Conservation (phyloP, 2,888 invertebrate genomes). For the Drosophila stalkeri region DNA sequence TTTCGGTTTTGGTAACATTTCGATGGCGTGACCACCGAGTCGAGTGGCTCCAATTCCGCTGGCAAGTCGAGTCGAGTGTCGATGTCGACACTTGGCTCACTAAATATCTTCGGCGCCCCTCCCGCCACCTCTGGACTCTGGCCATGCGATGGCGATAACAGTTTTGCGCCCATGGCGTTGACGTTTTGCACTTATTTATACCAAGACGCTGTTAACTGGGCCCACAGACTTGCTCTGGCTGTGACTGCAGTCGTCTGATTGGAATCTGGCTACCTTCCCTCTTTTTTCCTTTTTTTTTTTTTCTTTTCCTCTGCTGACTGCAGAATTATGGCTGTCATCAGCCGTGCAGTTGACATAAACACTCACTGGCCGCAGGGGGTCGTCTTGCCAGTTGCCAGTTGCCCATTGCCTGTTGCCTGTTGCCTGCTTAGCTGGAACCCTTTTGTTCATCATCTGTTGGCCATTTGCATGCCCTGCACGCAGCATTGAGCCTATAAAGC, state of each 20-base stretch:
- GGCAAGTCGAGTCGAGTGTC: constrained; percentile 34
- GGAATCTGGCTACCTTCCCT: constrained; percentile 50
- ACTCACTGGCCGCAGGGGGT: constrained; percentile 74
- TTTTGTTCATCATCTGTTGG: constrained; percentile 43
- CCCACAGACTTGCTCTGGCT: constrained; percentile 31
- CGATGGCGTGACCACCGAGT: constrained; percentile 79
- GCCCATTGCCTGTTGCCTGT: constrained; percentile 29
- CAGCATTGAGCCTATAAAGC: constrained; percentile 56
- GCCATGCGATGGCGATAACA: constrained; percentile 79
- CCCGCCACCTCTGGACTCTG: constrained; percentile 4
- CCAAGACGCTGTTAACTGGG: constrained; percentile 57
- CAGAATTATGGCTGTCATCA: constrained; percentile 83
- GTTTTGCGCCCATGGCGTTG: constrained; percentile 79
- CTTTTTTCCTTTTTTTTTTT: constrained; percentile 2
- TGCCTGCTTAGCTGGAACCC: constrained; percentile 48
- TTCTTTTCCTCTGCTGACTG: constrained; percentile 24
- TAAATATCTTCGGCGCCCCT: constrained; percentile 72
- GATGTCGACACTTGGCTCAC: constrained; percentile 75
- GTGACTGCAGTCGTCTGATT: constrained; percentile 48
- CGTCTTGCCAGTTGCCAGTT: constrained; percentile 62
- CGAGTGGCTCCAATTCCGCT: constrained; percentile 46
- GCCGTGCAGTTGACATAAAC: constrained; percentile 79
- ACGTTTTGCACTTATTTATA: constrained; percentile 77
- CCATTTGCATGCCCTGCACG: constrained; percentile 78
- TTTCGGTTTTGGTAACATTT: constrained; percentile 47